Evolutionary conservation across 2,113 vertebrate species (phyloP).

Genomic region (Chionomys nivalis): DNA sequence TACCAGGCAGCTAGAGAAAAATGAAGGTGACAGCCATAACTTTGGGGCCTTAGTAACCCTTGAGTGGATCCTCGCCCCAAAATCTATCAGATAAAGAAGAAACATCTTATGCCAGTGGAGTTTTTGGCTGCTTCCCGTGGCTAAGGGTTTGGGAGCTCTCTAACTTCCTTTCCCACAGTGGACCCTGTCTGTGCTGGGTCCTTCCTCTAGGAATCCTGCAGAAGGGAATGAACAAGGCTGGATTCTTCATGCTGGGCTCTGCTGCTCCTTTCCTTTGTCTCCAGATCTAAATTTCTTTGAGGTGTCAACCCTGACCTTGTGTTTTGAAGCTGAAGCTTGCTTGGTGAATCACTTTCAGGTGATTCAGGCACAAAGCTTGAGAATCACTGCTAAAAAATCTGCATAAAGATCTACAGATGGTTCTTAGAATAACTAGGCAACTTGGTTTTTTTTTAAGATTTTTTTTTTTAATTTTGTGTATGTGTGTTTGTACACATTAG

Average conservation of each 20-base stretch:
- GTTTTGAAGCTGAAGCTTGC: neutral
- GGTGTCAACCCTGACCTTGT: neutral
- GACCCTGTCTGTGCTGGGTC: neutral
- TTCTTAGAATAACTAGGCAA: neutral
- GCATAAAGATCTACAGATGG: neutral
- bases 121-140: neutral
- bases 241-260: neutral
- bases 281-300: neutral
- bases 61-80: neutral
- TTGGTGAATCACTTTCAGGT: neutral
- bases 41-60: neutral
- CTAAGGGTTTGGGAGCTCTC: neutral
- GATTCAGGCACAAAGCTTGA: neutral
- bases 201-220: neutral
- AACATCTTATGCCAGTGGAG: neutral
- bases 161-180: neutral
- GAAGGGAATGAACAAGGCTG: neutral
- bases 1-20: neutral
- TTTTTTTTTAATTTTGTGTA: neutral
- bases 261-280: neutral
- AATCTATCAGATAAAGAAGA: neutral
- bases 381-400: slow-evolving; percentile 12
- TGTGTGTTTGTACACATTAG: neutral
- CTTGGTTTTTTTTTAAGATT: neutral
- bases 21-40: neutral